Conservation (phyloP, 2,113 vertebrate species). For the Rattus rattus region DNA sequence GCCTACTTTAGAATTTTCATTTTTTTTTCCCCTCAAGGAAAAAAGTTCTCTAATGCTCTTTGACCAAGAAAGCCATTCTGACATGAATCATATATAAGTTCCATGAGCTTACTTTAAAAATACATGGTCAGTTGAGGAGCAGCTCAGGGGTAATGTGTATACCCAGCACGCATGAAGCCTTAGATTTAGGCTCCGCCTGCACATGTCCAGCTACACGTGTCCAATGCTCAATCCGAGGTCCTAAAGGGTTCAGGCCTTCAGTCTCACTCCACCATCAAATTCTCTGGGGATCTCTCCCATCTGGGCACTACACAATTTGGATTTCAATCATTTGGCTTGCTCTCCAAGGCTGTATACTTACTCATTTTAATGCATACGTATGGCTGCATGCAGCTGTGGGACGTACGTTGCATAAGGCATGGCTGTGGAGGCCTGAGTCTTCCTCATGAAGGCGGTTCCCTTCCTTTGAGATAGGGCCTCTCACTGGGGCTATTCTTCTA, state of each 20-base stretch:
- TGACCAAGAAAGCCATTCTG: not conserved
- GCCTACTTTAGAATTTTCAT: not conserved
- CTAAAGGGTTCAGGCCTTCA: not conserved
- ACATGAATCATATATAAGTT: not conserved
- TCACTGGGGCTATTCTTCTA: no score
- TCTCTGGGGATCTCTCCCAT: not conserved
- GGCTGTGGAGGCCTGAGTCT: not conserved
- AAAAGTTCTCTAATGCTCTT: conserved; percentile 1
- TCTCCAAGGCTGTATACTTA: not conserved
- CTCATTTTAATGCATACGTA: not conserved
- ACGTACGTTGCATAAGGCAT: not conserved
- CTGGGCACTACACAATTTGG: not conserved
- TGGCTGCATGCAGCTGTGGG: not conserved
- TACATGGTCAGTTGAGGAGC: not conserved
- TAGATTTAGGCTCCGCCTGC: not conserved
- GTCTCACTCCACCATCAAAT: not conserved
- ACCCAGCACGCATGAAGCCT: not conserved
- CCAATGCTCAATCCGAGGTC: not conserved
- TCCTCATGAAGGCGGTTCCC: not conserved
- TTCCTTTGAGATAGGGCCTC: not conserved
- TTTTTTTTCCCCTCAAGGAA: not conserved
- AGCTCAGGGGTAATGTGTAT: not conserved
- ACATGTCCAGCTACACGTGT: not conserved
- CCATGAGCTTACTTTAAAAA: conserved; percentile 17
- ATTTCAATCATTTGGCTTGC: not conserved